Evolutionary conservation across 2,797 vertebrate species (phyloP), one percentile per base, ranked within the genome.

Genomic region (Chlorospingus flavigularis): DNA sequence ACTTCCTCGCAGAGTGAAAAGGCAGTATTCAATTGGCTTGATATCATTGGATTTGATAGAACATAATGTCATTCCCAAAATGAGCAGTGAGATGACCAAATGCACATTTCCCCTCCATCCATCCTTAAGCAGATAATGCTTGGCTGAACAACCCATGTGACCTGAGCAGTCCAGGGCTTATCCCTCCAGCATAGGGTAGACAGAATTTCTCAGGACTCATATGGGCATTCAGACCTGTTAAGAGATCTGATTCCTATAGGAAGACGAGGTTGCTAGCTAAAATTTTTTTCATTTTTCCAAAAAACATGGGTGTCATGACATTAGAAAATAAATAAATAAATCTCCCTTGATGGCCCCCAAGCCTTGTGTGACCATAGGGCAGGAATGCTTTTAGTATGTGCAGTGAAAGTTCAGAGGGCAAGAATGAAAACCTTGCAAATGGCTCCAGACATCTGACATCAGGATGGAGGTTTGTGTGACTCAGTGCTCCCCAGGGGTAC

Each of bases 381-480:
- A 74, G 37, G 24, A 80, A 4, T 1, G 0, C 2, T 89, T 89
- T 74, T 45, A 67, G 15, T 10, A 60, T 55, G 78, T 23, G 20
- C 9, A 71, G 24, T 47, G 23, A 92, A 75, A 81, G 50, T 10
- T 81, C 50, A 75, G 39, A 78, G 30, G 31, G 33, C 6, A 48
- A 48, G 53, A 95, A 42, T 28, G 7, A 4, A 85, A 92, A 86
- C n/a, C 28, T 37, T 81, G 19, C 14, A 79, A 81, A 72, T 20
- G 33, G 14, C 31, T 86, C 51, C 55, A 31, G 31, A 55, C 0
- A 1, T 14, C 54, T 65, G 42, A 35, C 0, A 0, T n/a, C 5
- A 14, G 15, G 47, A 35, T 28, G 40, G 17, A 71, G 10, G 6
- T 68, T 84, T 94, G 21, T n/a, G 31, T 85, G 51, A 72, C 42